Conservation (phyloP, 2,888 invertebrate species). For the Melitaea athalia region DNA sequence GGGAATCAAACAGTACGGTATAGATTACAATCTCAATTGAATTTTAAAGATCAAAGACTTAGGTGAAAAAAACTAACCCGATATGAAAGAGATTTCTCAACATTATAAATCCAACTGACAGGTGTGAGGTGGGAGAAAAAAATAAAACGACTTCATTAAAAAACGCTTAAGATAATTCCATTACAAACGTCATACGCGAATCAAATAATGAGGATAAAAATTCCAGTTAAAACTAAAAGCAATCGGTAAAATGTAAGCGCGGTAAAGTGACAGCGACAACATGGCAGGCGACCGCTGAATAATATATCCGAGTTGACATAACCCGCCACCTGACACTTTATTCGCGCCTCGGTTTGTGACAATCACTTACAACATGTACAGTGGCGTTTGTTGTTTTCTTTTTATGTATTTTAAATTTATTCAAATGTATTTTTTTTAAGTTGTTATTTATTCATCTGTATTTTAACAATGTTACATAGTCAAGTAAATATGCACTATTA, state of each 20-base stretch:
- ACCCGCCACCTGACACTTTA: slow-evolving; percentile 18
- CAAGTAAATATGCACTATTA: no score
- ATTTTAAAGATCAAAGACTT: no score
- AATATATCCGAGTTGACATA: slow-evolving; percentile 15
- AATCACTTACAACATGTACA: slow-evolving; percentile 13
- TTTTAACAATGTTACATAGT: no score
- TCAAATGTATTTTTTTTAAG: neutral
- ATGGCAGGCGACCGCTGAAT: slow-evolving; percentile 16
- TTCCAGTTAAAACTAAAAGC: slow-evolving; percentile 7
- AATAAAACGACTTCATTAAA: neutral
- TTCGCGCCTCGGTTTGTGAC: slow-evolving; percentile 16
- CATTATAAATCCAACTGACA: no score
- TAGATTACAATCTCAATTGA: no score
- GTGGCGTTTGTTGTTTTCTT: slow-evolving; percentile 3
- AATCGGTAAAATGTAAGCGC: slow-evolving; percentile 12
- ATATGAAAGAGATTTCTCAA: no score
- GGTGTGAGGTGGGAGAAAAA: neutral
- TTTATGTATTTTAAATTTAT: no score
- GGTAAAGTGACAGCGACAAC: slow-evolving; percentile 10
- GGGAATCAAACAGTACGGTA: no score
- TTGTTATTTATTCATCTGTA: neutral
- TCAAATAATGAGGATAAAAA: neutral
- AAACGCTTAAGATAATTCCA: neutral
- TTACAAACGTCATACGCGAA: neutral
- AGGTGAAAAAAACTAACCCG: no score